Conservation (phyloP, 2,888 invertebrate genomes). For the Ypsolopha sequella region DNA sequence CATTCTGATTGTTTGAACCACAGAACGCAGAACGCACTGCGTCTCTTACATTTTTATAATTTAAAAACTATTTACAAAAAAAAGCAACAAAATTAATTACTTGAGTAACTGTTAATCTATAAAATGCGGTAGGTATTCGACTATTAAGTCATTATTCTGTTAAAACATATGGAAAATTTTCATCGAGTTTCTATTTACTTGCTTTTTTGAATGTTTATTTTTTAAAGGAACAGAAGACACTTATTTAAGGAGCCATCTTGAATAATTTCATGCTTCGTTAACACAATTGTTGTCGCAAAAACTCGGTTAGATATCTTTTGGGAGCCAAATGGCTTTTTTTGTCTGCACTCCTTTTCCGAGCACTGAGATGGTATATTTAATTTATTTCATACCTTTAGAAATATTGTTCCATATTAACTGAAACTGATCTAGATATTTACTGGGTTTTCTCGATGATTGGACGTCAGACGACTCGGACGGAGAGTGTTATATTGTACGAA, state of each 20-base stretch:
- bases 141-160: too few relatives aligned
- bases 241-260: conserved; percentile 44
- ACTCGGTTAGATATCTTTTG: conserved; percentile 33
- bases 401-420: neutral
- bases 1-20: too few relatives aligned
- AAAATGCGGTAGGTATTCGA: too few relatives aligned
- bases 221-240: conserved; percentile 41
- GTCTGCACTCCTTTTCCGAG: neutral
- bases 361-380: neutral
- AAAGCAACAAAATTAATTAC: too few relatives aligned
- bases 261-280: conserved; percentile 64
- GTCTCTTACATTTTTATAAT: too few relatives aligned
- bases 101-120: too few relatives aligned
- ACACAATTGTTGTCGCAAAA: conserved; percentile 48
- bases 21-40: too few relatives aligned
- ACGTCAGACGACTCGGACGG: conserved; percentile 29
- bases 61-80: too few relatives aligned
- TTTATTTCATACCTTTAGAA: too few relatives aligned
- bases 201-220: too few relatives aligned
- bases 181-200: too few relatives aligned
- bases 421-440: conserved; percentile 15
- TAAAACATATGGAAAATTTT: too few relatives aligned
- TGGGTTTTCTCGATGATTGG: conserved; percentile 17
- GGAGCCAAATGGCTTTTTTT: conserved; percentile 9
- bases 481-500: conserved; percentile 16